Base-by-base conservation (phyloP, 2,113 vertebrate genomes). In the Stegastes partitus region DNA sequence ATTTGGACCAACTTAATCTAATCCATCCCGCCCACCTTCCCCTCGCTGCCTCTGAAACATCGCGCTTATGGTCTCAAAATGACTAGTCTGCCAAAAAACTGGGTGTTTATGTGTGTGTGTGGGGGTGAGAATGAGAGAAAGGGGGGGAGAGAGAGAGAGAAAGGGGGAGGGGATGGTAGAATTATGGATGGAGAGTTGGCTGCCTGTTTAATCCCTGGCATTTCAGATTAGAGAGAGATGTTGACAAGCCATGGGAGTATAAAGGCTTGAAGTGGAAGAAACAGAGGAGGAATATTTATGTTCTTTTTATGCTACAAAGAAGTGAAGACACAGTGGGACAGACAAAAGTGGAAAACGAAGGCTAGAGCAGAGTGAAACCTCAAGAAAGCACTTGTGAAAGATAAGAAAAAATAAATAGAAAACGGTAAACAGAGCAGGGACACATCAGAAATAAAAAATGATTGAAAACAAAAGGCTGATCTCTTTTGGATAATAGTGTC, bases 221-320 rank as follows among this genome's bases (percentile, higher is more conserved):
- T 93, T 93, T 90, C 87, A 93, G 94, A 95, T 95, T 94, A 94
- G 87, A 89, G 83, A 42, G 77, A 56, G 66, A 89, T 85, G 82
- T 71, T 85, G 87, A 86, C 78, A 80, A 69, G 65, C 47, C 56
- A 66, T 21, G 70, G 55, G 64, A 69, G 66, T 45, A 49, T 54
- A 21, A 53, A 37, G 21, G 47, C 74, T 74, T 49, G 45, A 75
- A 79, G 57, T 37, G 34, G 56, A 58, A 74, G 51, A 47, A 73
- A 58, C 23, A 47, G 50, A 79, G 21, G 69, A 11, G 39, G 15
- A 74, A 58, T 42, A 62, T 69, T 69, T 62, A 53, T 26, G 42
- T 63, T 67, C 5, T 1, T 47, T 45, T 47, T 59, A 15, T 34
- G 25, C 8, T 7, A 2, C 2, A 28, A 59, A 39, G 7, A 44